Evolutionary conservation across 2,888 invertebrate species (phyloP).

Genomic region (Pseudococcus viburni): DNA sequence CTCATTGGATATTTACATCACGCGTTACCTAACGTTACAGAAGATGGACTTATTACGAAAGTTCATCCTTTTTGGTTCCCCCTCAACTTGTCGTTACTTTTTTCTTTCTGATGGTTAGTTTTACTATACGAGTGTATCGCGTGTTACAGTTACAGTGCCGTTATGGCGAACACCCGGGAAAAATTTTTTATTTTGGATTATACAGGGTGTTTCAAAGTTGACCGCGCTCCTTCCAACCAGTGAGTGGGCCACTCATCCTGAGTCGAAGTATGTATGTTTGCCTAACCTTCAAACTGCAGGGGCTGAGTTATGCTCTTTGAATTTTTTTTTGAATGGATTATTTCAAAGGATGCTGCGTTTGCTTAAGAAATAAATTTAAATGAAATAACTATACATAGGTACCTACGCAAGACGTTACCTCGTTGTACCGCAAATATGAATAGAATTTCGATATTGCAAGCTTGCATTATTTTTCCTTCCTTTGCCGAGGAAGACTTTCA

Average conservation of each 20-base stretch:
- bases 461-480: conserved; percentile 8
- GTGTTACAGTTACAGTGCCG: neutral
- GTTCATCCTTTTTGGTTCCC: conserved; percentile 21
- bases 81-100: neutral
- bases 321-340: no score
- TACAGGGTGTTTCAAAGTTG: no score
- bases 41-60: conserved; percentile 55
- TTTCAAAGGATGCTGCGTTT: conserved; percentile 25
- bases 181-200: no score
- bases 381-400: conserved; percentile 54
- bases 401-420: conserved; percentile 36
- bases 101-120: conserved; percentile 9
- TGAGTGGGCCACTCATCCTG: no score
- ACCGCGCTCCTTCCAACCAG: no score
- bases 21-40: conserved; percentile 47
- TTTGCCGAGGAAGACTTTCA: neutral
- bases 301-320: no score
- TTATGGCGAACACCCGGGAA: conserved; percentile 50
- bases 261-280: no score
- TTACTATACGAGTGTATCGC: neutral
- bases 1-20: conserved; percentile 57
- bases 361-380: conserved; percentile 55
- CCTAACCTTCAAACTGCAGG: no score
- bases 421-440: conserved; percentile 46
- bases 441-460: conserved; percentile 20